Conservation (phyloP, 2,797 vertebrate species). For the Poecilia velifera region DNA sequence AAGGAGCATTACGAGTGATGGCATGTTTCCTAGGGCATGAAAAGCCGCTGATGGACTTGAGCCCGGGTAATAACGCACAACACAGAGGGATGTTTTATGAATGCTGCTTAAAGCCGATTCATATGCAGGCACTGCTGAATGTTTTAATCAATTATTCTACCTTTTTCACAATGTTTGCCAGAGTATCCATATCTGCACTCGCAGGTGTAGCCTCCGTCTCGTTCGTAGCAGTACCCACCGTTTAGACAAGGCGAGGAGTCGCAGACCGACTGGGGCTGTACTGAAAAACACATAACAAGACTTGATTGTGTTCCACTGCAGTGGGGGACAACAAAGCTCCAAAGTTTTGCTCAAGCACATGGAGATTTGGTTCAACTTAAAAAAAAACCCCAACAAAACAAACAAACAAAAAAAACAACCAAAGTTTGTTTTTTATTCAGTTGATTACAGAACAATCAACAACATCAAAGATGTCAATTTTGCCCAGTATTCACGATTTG, state of each 20-base stretch:
- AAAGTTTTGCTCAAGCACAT: slow-evolving; percentile 32
- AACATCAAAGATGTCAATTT: slow-evolving; percentile 36
- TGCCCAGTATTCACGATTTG: slow-evolving; percentile 20
- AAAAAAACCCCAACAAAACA: not conserved
- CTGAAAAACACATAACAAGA: slow-evolving; percentile 86
- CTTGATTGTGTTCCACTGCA: slow-evolving; percentile 80
- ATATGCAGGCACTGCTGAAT: not conserved
- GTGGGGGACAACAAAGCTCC: slow-evolving; percentile 32
- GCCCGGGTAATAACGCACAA: slow-evolving; percentile 28
- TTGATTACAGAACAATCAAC: slow-evolving; percentile 24
- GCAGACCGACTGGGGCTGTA: slow-evolving; percentile 90
- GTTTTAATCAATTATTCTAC: slow-evolving; percentile 67
- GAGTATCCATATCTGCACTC: slow-evolving; percentile 90
- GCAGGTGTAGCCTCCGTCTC: slow-evolving; percentile 89
- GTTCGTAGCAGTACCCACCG: slow-evolving; percentile 91
- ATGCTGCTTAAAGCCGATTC: not conserved
- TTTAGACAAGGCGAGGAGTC: slow-evolving; percentile 97
- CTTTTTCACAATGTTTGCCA: slow-evolving; percentile 94
- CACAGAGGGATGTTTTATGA: slow-evolving; percentile 21
- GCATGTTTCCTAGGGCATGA: slow-evolving; percentile 53
- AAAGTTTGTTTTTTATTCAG: slow-evolving; percentile 29
- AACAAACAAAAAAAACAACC: slow-evolving; percentile 6
- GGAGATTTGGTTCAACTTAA: slow-evolving; percentile 26
- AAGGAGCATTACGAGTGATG: slow-evolving; percentile 53
- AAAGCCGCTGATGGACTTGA: slow-evolving; percentile 25